A percentile compares a stretch with the other conserved stretches of the same genome.
phyloP scores from a whole-genome alignment of 2,113 vertebrate genomes.

The Pteronura brasiliensis region DNA sequence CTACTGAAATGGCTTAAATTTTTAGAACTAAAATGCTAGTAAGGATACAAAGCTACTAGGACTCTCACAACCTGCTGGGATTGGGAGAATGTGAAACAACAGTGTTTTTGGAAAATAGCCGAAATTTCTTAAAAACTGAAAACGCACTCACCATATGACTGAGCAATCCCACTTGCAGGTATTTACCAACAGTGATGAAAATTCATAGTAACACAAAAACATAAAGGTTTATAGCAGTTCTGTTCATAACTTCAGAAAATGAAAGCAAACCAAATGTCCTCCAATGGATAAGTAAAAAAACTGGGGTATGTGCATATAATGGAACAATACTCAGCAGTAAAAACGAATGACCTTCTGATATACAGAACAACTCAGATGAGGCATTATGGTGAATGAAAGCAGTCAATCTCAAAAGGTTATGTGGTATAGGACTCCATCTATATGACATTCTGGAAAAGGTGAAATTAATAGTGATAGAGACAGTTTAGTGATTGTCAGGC shows the following conservation, averaged over 20 bases:
- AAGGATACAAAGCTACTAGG: neutral
- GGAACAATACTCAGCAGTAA: neutral
- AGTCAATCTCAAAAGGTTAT: neutral
- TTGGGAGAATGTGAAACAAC: neutral
- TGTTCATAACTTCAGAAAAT: neutral
- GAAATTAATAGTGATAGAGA: neutral
- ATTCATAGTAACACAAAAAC: neutral
- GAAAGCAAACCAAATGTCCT: neutral
- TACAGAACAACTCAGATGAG: neutral
- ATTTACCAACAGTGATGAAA: neutral
- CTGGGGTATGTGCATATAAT: neutral
- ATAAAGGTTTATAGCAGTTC: neutral
- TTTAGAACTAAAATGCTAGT: neutral
- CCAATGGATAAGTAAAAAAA: neutral
- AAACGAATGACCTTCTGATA: neutral
- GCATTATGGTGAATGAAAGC: neutral
- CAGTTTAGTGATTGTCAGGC: neutral
- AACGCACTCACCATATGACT: neutral
- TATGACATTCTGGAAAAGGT: neutral
- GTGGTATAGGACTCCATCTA: neutral
- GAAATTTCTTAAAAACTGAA: neutral
- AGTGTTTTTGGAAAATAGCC: neutral
- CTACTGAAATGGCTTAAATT: neutral
- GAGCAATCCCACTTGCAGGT: neutral
- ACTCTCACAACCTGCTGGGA: neutral